Evolutionary conservation across 2,888 invertebrate genomes (phyloP).

Genomic region (Carcina quercana): DNA sequence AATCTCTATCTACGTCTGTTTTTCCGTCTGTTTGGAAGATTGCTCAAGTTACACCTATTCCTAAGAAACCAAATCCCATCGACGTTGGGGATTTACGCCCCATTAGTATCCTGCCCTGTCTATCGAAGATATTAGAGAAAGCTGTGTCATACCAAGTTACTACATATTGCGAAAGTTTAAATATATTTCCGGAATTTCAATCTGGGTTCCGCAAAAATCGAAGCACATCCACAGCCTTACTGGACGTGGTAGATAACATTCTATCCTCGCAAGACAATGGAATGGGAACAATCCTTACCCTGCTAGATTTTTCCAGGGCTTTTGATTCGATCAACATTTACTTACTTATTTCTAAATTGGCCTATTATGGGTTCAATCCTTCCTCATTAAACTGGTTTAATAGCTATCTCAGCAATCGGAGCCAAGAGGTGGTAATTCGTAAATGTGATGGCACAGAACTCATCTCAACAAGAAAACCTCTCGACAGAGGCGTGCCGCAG

Average conservation of each 20-base stretch:
- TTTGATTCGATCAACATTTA: conserved; percentile 24
- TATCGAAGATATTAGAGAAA: conserved; percentile 15
- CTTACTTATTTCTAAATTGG: conserved; percentile 16
- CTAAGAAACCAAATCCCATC: conserved; percentile 7
- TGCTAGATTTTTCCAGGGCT: conserved; percentile 26
- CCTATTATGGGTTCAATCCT: conserved; percentile 6
- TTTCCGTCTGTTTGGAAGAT: conserved; percentile 22
- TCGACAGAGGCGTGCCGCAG: conserved; percentile 7
- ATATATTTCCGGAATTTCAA: conserved; percentile 20
- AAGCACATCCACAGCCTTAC: conserved; percentile 23
- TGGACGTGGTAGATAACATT: conserved; percentile 22
- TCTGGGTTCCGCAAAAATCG: no score
- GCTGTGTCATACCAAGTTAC: conserved; percentile 15
- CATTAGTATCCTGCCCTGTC: conserved; percentile 11
- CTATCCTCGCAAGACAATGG: conserved; percentile 18
- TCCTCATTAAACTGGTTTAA: conserved; percentile 2
- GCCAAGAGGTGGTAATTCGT: not conserved
- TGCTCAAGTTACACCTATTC: conserved; percentile 11
- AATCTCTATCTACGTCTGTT: no score
- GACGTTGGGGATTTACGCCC: conserved; percentile 10
- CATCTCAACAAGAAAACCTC: not conserved
- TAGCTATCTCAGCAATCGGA: conserved; percentile 1
- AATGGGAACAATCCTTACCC: conserved; percentile 15
- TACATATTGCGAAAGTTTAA: conserved; percentile 14
- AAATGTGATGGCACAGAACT: not conserved